Conservation (phyloP, 92 coral and sea anemone genomes). For the Muricea muricata region DNA sequence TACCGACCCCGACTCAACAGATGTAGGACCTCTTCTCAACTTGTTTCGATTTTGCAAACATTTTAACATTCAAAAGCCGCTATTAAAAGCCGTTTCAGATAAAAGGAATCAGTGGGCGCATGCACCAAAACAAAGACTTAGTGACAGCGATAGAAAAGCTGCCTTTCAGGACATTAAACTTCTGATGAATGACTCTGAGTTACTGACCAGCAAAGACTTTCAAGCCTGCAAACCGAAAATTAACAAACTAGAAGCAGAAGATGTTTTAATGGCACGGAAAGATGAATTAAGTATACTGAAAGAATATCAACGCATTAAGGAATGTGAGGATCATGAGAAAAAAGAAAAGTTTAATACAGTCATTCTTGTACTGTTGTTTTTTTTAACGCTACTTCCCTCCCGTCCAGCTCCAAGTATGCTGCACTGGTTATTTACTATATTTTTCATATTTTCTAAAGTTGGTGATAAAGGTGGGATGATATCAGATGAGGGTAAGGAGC, state of each 20-base stretch:
- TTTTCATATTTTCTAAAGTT: slow-evolving; percentile 4
- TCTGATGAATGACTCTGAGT: slow-evolving; percentile 71
- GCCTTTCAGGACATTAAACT: slow-evolving; percentile 63
- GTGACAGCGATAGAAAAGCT: slow-evolving; percentile 48
- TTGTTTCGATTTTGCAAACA: slow-evolving; percentile 66
- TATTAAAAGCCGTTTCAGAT: slow-evolving; percentile 59
- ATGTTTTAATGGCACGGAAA: background rate
- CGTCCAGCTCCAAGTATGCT: background rate
- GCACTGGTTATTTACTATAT: background rate
- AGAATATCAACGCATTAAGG: background rate
- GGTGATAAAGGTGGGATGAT: background rate
- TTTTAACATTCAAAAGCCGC: slow-evolving; percentile 43
- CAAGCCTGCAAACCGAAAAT: slow-evolving; percentile 11
- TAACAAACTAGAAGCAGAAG: background rate
- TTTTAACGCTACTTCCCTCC: background rate
- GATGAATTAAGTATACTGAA: background rate
- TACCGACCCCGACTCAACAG: slow-evolving; percentile 68
- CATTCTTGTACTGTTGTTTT: background rate
- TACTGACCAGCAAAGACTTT: slow-evolving; percentile 13
- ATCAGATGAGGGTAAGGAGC: slow-evolving; percentile 19
- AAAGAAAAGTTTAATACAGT: background rate
- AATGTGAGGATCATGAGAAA: background rate
- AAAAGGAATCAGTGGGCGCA: slow-evolving; percentile 86
- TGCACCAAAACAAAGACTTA: slow-evolving; percentile 71
- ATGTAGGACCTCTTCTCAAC: slow-evolving; percentile 75